These are phyloP conservation scores for Plodia interpunctella DNA, from an alignment of 1,140 invertebrate genomes.

Conservation along the genomic window DNA sequence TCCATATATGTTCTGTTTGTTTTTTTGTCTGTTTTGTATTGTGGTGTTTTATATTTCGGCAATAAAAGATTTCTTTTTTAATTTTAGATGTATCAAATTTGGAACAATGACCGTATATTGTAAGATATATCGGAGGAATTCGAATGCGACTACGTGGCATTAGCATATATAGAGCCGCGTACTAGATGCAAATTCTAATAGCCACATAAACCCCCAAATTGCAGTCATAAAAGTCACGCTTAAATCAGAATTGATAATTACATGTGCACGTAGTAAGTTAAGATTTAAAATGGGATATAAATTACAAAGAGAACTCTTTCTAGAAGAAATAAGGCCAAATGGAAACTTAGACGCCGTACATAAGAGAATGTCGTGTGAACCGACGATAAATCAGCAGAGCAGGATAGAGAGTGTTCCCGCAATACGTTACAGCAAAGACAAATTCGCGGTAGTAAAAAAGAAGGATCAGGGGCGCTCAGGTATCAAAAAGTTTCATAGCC, in stretches of 20 bases:
- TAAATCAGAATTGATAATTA: neutral
- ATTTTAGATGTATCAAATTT: no score
- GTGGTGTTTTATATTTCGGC: no score
- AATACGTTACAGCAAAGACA: conserved; percentile 9
- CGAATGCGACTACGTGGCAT: neutral
- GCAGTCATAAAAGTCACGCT: conserved; percentile 1
- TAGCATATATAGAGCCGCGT: neutral
- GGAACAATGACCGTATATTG: neutral
- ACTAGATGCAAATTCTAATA: neutral
- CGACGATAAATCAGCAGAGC: conserved; percentile 1
- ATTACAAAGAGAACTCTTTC: neutral
- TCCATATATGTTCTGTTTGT: no score
- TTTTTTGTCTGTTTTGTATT: no score
- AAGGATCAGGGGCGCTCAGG: conserved; percentile 8
- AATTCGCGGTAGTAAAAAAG: conserved; percentile 17
- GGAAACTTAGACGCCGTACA: neutral
- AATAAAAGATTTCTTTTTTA: no score
- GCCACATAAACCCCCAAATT: neutral
- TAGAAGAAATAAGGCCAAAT: conserved; percentile 7
- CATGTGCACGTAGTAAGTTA: neutral
- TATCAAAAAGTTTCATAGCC: conserved; percentile 14
- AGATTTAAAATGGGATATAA: neutral
- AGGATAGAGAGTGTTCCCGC: conserved; percentile 9
- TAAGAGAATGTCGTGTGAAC: conserved; percentile 9
- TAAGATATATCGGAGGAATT: neutral